Evolutionary conservation across 2,113 vertebrate species (phyloP).

Genomic region (Vombatus ursinus): DNA sequence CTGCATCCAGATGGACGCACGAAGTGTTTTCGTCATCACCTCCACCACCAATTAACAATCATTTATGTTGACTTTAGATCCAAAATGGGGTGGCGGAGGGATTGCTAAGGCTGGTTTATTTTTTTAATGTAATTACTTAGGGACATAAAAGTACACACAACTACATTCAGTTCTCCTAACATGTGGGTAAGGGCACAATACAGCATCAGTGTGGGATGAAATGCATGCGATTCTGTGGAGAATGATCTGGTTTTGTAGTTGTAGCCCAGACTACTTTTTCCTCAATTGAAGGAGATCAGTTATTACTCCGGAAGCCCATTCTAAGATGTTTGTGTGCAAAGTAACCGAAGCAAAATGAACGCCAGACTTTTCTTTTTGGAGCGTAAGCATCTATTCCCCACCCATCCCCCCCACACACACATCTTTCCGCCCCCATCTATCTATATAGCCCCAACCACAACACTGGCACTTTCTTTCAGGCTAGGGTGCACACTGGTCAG

Average conservation of each 20-base stretch:
- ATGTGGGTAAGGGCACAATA: background rate
- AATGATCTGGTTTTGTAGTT: background rate
- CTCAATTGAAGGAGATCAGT: background rate
- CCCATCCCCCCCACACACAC: background rate
- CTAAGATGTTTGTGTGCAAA: background rate
- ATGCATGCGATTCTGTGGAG: background rate
- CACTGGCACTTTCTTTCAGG: background rate
- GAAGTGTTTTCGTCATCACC: background rate
- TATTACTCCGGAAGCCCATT: background rate
- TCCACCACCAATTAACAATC: background rate
- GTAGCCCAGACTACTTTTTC: background rate
- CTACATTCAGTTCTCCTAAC: background rate
- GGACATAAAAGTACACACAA: background rate
- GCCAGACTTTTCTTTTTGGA: background rate
- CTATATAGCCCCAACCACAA: background rate
- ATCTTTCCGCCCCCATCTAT: background rate
- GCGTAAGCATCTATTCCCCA: background rate
- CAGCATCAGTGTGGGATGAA: background rate
- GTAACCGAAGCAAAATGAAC: background rate
- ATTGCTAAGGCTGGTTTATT: background rate
- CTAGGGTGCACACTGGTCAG: background rate
- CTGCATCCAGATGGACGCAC: background rate
- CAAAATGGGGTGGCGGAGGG: background rate
- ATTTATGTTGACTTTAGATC: constrained; percentile 12
- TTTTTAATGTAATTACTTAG: background rate